Base-by-base conservation (phyloP, 2,888 invertebrate species). In the Euplagia quadripunctaria region DNA sequence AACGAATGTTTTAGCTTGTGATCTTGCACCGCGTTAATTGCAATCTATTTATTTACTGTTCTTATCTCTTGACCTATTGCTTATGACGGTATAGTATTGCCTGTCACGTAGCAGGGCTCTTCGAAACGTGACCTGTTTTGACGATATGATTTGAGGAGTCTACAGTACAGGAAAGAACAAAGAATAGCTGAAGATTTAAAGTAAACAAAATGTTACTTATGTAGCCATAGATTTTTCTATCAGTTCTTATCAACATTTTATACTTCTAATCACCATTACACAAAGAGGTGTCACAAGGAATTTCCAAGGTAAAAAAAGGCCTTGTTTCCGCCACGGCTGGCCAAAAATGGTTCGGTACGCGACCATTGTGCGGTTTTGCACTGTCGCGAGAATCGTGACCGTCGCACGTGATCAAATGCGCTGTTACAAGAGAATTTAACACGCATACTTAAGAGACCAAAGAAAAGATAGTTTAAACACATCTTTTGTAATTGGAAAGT, bases 1-100 rank as follows among this genome's bases (percentile, higher is more conserved):
- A 89, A 86, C 86, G 88, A 88, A 84, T 85, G 87, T 86, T 91
- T 94, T 93, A 94, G 94, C 95, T 95, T 95, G 95, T 96, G 95
- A 94, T 95, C 90, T 91, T 87, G 86, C 80, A 84, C 89, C 91
- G 91, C 90, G 87, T 89, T 91, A 90, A 92, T 93, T 92, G 90
- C 80, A 85, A 82, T 83, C 85, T 80, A 83, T 86, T 87, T 52
- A 74, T 81, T 85, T 87, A 87, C 73, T 68, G 70, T 71, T 75
- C 65, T 76, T 73, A 64, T 14, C 11, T 12, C 5, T 1, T 5
- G 4, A 6, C 7, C 61, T 31, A 31, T 31, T 31, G 5, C 7
- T 3, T 58, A 55, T 55, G 9, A 55, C 55, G n/a, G 9, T 31
- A 12, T 31, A 58, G 31, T 12, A 12, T 61, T 5, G 61, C 12